These are phyloP conservation scores for Dendrolimus houi DNA, from an alignment of 2,888 invertebrate genomes.

Conservation along the genomic window DNA sequence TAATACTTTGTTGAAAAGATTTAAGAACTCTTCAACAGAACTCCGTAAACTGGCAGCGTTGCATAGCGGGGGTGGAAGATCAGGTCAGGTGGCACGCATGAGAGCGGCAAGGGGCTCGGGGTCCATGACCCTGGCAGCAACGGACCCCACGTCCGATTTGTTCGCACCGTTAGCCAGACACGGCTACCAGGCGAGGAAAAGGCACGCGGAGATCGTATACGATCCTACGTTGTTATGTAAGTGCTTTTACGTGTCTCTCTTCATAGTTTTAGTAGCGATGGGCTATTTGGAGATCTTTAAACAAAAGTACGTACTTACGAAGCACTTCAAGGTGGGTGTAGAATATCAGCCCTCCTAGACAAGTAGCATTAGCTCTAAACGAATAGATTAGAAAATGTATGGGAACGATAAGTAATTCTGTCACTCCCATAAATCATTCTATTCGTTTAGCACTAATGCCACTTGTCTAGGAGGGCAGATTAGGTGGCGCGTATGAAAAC, in stretches of 20 bases:
- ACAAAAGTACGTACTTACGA: too few species aligned
- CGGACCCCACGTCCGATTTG: slow-evolving; percentile 77
- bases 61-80: slow-evolving; percentile 36
- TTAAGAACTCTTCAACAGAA: slow-evolving; percentile 24
- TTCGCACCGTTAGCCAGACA: slow-evolving; percentile 79
- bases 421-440: too few species aligned
- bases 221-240: slow-evolving; percentile 45
- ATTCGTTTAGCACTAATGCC: too few species aligned
- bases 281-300: too few species aligned
- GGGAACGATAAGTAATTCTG: too few species aligned
- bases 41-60: slow-evolving; percentile 45
- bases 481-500: slow-evolving; percentile 28
- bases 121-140: slow-evolving; percentile 35
- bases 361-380: too few species aligned
- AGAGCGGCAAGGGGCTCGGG: slow-evolving; percentile 38
- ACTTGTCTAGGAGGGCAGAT: slow-evolving; percentile 12
- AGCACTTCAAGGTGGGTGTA: too few species aligned
- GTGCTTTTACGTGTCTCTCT: slow-evolving; percentile 4
- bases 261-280: too few species aligned
- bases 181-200: slow-evolving; percentile 79
- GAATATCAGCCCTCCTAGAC: too few species aligned
- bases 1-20: too few species aligned
- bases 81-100: slow-evolving; percentile 27
- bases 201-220: slow-evolving; percentile 69
- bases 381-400: too few species aligned